A percentile compares a stretch with the other conserved stretches of the same genome.
Conservation (phyloP, 2,797 vertebrate species). For the Lagodon rhomboides region DNA sequence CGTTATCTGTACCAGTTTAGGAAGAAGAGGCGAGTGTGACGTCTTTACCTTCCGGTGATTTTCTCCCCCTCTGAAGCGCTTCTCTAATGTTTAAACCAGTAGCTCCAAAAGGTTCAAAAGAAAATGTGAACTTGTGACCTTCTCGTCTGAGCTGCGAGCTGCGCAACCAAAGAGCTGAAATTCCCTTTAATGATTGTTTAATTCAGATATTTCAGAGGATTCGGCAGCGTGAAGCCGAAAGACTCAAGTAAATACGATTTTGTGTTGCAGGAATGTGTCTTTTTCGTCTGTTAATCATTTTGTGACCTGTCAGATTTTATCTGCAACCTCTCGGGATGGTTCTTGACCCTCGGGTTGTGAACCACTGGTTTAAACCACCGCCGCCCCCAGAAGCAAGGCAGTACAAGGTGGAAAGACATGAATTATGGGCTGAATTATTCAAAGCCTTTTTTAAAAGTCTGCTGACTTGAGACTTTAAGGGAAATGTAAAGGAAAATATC, state of each 20-base stretch:
- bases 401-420: conserved; percentile 11
- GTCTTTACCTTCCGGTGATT: conserved; percentile 6
- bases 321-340: too few species aligned
- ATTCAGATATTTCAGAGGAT: neutral
- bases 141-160: neutral
- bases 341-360: conserved; percentile 8
- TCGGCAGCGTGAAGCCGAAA: neutral
- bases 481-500: conserved; percentile 27
- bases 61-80: neutral
- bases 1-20: conserved; percentile 29
- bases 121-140: conserved; percentile 28
- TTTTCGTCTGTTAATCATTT: conserved; percentile 3
- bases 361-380: conserved; percentile 13
- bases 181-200: conserved; percentile 10
- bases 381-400: neutral
- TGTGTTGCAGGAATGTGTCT: neutral
- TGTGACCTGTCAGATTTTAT: conserved; percentile 11
- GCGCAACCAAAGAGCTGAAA: neutral
- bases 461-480: conserved; percentile 20
- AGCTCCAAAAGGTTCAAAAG: conserved; percentile 16
- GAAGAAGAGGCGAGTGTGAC: neutral
- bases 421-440: conserved; percentile 50
- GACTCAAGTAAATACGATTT: neutral
- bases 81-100: conserved; percentile 16
- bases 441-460: conserved; percentile 8